Percentiles rank a stretch among this genome's conserved stretches.
phyloP scores from a whole-genome alignment of 2,888 invertebrate species.

The Drosophila paucipuncta region DNA sequence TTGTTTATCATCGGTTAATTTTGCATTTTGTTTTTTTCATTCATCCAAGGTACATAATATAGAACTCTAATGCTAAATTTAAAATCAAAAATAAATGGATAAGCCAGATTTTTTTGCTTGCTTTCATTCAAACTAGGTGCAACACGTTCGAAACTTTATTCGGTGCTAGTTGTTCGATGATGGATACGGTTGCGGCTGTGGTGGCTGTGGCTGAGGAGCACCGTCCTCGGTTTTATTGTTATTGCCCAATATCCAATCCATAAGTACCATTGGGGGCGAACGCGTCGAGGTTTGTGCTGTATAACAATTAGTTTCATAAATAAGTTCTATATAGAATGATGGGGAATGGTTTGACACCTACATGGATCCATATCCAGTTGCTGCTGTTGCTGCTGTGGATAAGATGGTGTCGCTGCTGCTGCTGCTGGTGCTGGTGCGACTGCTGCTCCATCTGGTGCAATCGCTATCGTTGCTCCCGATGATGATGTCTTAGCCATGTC shows the following conservation, averaged over 20 bases:
- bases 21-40: conserved; percentile 15
- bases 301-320: neutral
- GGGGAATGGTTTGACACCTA: conserved; percentile 73
- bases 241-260: conserved; percentile 93
- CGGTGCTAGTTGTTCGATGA: conserved; percentile 25
- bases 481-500: conserved; percentile 90
- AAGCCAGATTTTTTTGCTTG: conserved; percentile 15
- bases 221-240: conserved; percentile 77
- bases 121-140: conserved; percentile 7
- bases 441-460: conserved; percentile 70
- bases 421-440: conserved; percentile 78
- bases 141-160: conserved; percentile 6
- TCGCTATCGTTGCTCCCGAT: conserved; percentile 50
- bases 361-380: conserved; percentile 91
- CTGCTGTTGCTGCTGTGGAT: conserved; percentile 32
- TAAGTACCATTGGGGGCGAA: conserved; percentile 91
- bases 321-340: neutral
- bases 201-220: conserved; percentile 18
- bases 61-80: conserved; percentile 56
- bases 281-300: conserved; percentile 91
- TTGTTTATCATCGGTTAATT: conserved; percentile 1
- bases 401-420: neutral
- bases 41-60: conserved; percentile 69
- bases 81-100: conserved; percentile 29
- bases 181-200: conserved; percentile 12